phyloP scores from a whole-genome alignment of 1,140 invertebrate genomes.

The Daktulosphaira vitifoliae region DNA sequence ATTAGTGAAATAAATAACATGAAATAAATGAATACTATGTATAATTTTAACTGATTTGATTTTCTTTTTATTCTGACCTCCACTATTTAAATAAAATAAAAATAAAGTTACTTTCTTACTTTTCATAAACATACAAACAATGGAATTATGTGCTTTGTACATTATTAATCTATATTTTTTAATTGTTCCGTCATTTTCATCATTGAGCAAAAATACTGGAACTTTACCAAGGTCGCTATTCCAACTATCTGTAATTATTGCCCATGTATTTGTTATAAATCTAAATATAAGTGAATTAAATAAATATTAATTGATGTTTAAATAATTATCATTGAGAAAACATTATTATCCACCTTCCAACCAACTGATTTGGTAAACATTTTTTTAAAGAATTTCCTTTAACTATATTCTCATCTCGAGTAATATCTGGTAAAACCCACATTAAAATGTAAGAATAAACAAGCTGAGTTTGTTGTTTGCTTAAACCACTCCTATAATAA shows the following conservation, averaged over 20 bases:
- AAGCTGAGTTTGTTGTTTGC: conserved; percentile 20
- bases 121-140: conserved; percentile 26
- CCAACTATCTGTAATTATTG: conserved; percentile 22
- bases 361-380: conserved; percentile 27
- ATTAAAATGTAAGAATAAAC: conserved; percentile 24
- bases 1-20: too few species aligned
- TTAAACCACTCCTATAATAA: conserved; percentile 13
- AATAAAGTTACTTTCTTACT: background rate
- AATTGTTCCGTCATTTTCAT: conserved; percentile 1
- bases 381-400: conserved; percentile 24
- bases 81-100: too few species aligned
- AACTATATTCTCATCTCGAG: background rate
- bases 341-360: conserved; percentile 30
- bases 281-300: background rate
- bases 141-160: conserved; percentile 23
- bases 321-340: background rate
- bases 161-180: conserved; percentile 18
- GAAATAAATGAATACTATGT: too few species aligned
- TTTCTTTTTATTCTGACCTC: too few species aligned
- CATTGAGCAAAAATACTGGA: conserved; percentile 13
- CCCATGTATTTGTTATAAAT: conserved; percentile 27
- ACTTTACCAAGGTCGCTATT: conserved; percentile 18
- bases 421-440: conserved; percentile 17
- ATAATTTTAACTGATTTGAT: too few species aligned
- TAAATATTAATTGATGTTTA: background rate